A percentile compares a stretch with the other conserved stretches of the same genome.
These are phyloP conservation scores for Chondrosia reniformis DNA, from an alignment of 37 sponge, comb jelly and placozoan genomes.

Conservation along the genomic window DNA sequence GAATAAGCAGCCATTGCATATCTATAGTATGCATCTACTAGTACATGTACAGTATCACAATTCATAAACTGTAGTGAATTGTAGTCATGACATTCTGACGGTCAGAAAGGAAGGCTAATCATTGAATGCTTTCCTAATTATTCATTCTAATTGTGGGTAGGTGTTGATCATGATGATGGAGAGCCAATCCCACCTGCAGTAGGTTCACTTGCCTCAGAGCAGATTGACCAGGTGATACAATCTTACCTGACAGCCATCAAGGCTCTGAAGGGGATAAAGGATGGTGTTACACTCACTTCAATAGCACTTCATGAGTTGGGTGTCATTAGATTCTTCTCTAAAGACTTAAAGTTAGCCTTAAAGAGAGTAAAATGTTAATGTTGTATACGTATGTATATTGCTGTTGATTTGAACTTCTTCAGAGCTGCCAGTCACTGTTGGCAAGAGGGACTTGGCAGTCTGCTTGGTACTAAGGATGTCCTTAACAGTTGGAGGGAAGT, in stretches of 20 bases:
- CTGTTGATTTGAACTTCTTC: not conserved
- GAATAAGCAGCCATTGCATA: too few relatives aligned
- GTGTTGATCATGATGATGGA: too few relatives aligned
- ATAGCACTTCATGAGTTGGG: conserved; percentile 71
- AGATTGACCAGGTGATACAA: not conserved
- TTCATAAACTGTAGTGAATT: too few relatives aligned
- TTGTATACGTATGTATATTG: not conserved
- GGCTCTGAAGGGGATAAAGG: conserved; percentile 19
- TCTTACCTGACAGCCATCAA: conserved; percentile 15
- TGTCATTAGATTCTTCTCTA: conserved; percentile 31
- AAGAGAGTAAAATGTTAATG: not conserved
- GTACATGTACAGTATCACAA: too few relatives aligned
- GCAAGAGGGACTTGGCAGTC: conserved; percentile 36
- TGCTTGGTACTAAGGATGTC: conserved; percentile 33
- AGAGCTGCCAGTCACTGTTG: conserved; percentile 64
- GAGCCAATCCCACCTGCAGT: not conserved
- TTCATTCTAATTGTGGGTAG: too few relatives aligned
- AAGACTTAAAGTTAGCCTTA: conserved; percentile 43
- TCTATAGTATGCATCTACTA: too few relatives aligned
- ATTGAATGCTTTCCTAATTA: too few relatives aligned
- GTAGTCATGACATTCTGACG: too few relatives aligned
- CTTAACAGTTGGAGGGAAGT: conserved; percentile 31
- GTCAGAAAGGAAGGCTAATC: too few relatives aligned
- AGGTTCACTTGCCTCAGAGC: not conserved
- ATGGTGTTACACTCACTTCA: conserved; percentile 28